These are phyloP conservation scores for Alectoris magna DNA, from an alignment of 2,797 vertebrate species.

Conservation along the genomic window DNA sequence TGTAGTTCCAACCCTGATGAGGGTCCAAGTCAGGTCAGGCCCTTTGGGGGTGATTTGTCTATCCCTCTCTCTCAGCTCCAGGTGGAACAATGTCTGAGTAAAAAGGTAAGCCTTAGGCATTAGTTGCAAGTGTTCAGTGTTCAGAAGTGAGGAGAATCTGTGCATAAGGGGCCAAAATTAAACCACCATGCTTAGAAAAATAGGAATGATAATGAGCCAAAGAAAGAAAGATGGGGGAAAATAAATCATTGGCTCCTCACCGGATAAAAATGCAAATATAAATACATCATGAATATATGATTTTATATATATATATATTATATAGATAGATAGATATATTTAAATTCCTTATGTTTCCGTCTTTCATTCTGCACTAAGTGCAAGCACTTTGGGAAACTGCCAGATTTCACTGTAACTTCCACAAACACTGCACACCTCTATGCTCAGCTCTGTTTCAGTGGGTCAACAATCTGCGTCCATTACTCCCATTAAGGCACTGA, in stretches of 20 bases:
- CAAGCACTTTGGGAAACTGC: background rate
- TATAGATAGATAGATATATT: too few relatives aligned
- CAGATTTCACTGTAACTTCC: background rate
- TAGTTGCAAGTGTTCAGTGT: background rate
- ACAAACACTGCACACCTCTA: background rate
- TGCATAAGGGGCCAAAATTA: background rate
- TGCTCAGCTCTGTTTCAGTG: background rate
- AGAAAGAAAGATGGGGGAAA: background rate
- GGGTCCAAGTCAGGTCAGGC: constrained; percentile 2
- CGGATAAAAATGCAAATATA: background rate
- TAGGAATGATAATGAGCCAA: background rate
- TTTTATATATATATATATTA: too few relatives aligned
- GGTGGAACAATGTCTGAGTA: background rate
- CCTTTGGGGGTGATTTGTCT: too few relatives aligned
- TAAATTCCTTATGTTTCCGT: background rate
- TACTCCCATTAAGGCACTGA: background rate
- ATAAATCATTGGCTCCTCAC: background rate
- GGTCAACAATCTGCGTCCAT: background rate
- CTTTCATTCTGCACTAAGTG: background rate
- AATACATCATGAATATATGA: background rate
- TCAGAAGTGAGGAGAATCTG: background rate
- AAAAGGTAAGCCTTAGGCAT: background rate
- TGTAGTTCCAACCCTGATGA: too few relatives aligned
- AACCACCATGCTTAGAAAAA: background rate
- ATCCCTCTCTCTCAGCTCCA: background rate